Conservation (phyloP, 2,113 vertebrate species). For the Tyrannus savana region DNA sequence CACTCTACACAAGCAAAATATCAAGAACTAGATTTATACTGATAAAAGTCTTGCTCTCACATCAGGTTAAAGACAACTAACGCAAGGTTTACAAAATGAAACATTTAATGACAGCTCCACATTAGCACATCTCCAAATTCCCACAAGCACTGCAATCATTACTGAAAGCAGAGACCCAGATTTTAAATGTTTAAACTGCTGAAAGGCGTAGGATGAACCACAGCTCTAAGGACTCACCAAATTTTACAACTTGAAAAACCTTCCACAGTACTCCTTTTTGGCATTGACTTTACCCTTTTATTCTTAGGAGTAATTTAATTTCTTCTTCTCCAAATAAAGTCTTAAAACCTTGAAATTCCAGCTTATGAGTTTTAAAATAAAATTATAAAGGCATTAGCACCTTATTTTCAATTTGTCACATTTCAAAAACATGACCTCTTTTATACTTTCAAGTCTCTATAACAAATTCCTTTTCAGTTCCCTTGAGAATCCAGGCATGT, state of each 20-base stretch:
- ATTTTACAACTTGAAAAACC: neutral
- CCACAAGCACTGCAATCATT: neutral
- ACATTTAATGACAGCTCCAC: neutral
- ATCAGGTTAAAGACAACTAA: neutral
- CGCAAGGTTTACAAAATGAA: neutral
- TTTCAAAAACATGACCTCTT: neutral
- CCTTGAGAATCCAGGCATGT: neutral
- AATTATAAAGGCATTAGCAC: neutral
- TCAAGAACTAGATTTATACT: neutral
- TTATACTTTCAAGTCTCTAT: neutral
- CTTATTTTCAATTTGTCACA: neutral
- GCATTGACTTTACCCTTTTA: neutral
- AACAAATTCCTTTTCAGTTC: conserved; percentile 2
- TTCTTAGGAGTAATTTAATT: neutral
- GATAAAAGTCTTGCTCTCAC: neutral
- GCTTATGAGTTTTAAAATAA: neutral
- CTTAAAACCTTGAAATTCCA: neutral
- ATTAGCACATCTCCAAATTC: neutral
- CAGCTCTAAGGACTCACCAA: neutral
- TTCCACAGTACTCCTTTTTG: neutral
- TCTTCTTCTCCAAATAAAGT: neutral
- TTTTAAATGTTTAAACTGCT: neutral
- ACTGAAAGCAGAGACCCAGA: neutral
- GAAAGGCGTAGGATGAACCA: neutral
- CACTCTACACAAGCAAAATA: neutral